Conservation (phyloP, 2,113 vertebrate genomes). For the Pelusios castaneus region DNA sequence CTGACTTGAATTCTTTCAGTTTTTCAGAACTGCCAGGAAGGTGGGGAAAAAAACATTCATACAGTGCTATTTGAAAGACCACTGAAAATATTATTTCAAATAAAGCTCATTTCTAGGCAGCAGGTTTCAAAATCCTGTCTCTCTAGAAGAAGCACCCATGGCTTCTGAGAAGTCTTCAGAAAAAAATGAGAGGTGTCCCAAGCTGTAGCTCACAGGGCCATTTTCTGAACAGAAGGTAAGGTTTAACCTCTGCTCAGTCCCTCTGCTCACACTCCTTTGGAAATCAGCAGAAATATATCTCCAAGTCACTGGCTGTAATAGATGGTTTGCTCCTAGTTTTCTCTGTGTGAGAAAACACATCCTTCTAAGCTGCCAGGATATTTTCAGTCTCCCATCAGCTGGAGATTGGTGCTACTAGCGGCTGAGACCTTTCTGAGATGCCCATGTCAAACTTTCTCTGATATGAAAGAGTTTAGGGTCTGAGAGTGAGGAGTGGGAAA, state of each 20-base stretch:
- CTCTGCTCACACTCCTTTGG: neutral
- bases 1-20: neutral
- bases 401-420: neutral
- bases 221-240: neutral
- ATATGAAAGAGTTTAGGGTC: neutral
- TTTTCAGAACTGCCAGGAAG: neutral
- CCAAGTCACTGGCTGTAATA: conserved; percentile 24
- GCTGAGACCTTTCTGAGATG: neutral
- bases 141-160: too few species aligned
- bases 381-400: conserved; percentile 18
- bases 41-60: neutral
- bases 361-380: conserved; percentile 34
- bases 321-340: conserved; percentile 18
- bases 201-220: neutral
- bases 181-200: neutral
- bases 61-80: neutral
- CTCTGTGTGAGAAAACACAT: conserved; percentile 41
- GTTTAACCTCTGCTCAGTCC: neutral
- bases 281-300: neutral
- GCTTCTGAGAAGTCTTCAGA: neutral
- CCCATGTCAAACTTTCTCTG: neutral
- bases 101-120: neutral
- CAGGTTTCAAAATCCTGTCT: neutral
- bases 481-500: neutral
- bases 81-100: neutral